Evolutionary conservation across 1,140 invertebrate genomes (phyloP).

Genomic region (Colletes latitarsis): DNA sequence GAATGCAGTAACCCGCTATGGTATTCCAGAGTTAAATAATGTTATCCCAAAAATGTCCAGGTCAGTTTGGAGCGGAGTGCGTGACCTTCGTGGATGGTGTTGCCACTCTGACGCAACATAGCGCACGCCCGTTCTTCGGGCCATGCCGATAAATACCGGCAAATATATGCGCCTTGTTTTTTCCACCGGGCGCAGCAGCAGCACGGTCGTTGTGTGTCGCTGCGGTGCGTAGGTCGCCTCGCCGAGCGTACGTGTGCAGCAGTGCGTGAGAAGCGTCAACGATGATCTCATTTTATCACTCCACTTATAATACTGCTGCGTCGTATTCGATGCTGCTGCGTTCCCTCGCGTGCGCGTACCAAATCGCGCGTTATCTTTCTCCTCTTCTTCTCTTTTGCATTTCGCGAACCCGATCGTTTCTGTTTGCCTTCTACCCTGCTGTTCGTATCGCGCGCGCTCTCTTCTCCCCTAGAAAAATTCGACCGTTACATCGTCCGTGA

Average conservation of each 20-base stretch:
- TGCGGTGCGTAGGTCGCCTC: slow-evolving; percentile 17
- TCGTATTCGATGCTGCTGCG: slow-evolving; percentile 25
- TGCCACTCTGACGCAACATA: slow-evolving; percentile 30
- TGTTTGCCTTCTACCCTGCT: not conserved
- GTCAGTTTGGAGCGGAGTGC: slow-evolving; percentile 6
- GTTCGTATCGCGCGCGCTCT: not conserved
- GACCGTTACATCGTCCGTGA: not conserved
- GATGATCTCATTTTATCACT: slow-evolving; percentile 76
- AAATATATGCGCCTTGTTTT: slow-evolving; percentile 4
- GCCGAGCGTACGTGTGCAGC: slow-evolving; percentile 1
- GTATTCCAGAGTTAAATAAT: too few relatives aligned
- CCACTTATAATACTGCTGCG: slow-evolving; percentile 67
- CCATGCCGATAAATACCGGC: slow-evolving; percentile 13
- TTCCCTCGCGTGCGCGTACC: slow-evolving; percentile 5
- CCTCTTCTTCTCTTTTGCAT: slow-evolving; percentile 7
- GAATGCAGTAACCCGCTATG: too few relatives aligned
- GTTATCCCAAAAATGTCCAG: not conserved
- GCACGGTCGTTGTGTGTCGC: not conserved
- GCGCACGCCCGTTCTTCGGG: slow-evolving; percentile 38
- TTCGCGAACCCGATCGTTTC: not conserved
- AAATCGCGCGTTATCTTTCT: slow-evolving; percentile 40
- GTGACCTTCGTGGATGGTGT: slow-evolving; percentile 27
- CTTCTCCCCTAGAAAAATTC: not conserved
- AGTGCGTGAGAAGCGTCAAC: slow-evolving; percentile 57
- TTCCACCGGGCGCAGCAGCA: not conserved